Evolutionary conservation across 2,797 vertebrate species (phyloP), one percentile per base, ranked within the genome.

Genomic region (Falco concolor): DNA sequence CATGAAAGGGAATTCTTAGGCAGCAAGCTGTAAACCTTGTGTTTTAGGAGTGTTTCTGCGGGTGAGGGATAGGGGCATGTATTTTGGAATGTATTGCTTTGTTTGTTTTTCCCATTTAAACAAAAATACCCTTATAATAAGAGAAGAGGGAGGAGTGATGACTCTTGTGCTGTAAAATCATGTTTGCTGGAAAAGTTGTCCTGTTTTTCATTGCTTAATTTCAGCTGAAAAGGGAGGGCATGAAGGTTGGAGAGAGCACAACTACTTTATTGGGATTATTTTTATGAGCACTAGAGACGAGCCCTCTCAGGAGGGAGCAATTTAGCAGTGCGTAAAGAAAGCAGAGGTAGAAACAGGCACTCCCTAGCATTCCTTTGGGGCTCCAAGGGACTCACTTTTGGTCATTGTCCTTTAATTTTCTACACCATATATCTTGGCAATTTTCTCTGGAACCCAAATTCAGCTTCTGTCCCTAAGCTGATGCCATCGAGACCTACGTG

Each of bases 181-280:
- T 61, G 50, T 85, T 95, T 93, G 72, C 64, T 90, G 72, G 88
- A 92, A 83, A 92, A 47, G 38, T 18, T 72, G 8, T 74, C 38
- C 30, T 85, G n/a, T 95, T 96, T 96, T 85, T 88, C 53, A 25
- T 34, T 89, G 40, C 72, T 69, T 90, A 69, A 92, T 93, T 87
- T 83, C 34, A 78, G 47, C 45, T 91, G 65, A 65, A 45, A 80
- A 80, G 34, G 32, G 30, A 68, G 34, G 60, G 10, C 8, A 27
- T 5, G 14, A 79, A 60, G 52, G 34, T 24, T 76, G 44, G 65
- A 65, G 45, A 77, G 17, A 57, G 13, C 20, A 47, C n/a, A 59
- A 59, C 25, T 69, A 52, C 82, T 85, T 92, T 81, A 40, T 92
- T 87, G 65, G 82, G 78, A 73, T 30, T 65, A 13, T 21, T 89